Evolutionary conservation across 2,797 vertebrate species (phyloP), one percentile per base, ranked within the genome.

Genomic region (Perodicticus potto): DNA sequence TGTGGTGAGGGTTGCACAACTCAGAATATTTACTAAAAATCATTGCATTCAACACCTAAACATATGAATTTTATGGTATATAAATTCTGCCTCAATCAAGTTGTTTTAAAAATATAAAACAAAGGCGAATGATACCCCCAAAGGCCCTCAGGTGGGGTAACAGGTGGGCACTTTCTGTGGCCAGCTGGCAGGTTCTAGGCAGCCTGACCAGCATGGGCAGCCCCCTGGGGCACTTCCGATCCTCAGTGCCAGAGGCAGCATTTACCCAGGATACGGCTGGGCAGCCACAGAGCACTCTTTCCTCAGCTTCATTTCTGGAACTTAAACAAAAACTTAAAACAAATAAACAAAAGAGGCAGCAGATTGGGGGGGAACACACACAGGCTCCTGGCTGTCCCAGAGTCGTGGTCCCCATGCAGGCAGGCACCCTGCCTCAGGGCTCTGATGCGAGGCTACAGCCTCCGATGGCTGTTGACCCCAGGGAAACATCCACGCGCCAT

Each of bases 291-390:
- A 32, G 20, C n/a, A 2, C 34, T 29, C 85, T 49, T 40, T 25
- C 45, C 53, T 59, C 53, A 0, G 0, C 49, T 43, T 22, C 53
- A 2, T 9, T 84, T 84, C 91, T 94, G 77, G 16, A 61, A 43
- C 91, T 85, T 91, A 81, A 87, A 84, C 53, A 80, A 92, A 78
- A 83, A 40, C 76, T 85, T 86, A 49, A 82, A 82, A 93, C 55
- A 87, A 93, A 90, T 32, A 86, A 87, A 43, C 76, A 93, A 23
- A 25, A 25, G 40, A 6, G 14, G 72, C 86, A 10, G 61, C 49
- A 17, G 65, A 32, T 3, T 16, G 49, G 14, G 32, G 14, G 65
- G 65, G 14, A 17, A 32, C 32, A n/a, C 23, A 2, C 63, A 17
- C 65, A 3, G 17, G 65, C 16, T n/a, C 65, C 65, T 17, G 16